Evolutionary conservation across 2,797 vertebrate genomes (phyloP).

Genomic region (Sebastes oblongus): DNA sequence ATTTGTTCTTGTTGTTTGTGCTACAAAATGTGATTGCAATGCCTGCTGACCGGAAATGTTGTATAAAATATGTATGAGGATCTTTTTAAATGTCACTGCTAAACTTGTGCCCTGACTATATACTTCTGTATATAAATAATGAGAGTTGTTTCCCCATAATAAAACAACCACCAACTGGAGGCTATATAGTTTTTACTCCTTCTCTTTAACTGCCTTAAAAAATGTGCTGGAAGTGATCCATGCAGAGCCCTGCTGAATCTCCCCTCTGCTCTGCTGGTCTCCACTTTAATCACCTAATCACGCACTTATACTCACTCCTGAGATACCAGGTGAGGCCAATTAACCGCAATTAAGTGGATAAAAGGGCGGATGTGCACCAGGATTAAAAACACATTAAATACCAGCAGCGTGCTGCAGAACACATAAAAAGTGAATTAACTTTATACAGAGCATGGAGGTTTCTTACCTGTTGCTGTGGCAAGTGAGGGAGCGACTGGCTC

Average conservation of each 20-base stretch:
- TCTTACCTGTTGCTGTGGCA: conserved; percentile 77
- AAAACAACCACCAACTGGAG: neutral
- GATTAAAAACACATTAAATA: conserved; percentile 3
- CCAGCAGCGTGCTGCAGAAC: no score
- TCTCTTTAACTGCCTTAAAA: neutral
- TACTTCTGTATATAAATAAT: neutral
- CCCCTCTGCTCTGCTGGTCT: conserved; percentile 14
- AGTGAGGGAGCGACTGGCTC: conserved; percentile 54
- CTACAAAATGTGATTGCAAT: neutral
- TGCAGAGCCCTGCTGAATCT: conserved; percentile 1
- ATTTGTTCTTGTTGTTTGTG: neutral
- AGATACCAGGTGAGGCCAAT: conserved; percentile 38
- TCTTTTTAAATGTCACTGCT: neutral
- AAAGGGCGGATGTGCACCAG: neutral
- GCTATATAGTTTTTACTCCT: neutral
- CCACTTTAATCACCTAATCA: conserved; percentile 37
- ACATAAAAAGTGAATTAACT: conserved; percentile 21
- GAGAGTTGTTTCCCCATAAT: neutral
- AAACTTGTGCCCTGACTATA: neutral
- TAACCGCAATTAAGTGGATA: conserved; percentile 33
- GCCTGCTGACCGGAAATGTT: neutral
- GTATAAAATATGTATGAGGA: neutral
- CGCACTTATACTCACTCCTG: conserved; percentile 38
- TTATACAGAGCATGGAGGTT: neutral
- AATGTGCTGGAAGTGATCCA: neutral